Evolutionary conservation across 2,113 vertebrate species (phyloP), one percentile per base, ranked within the genome.

Genomic region (Onychostoma macrolepis): DNA sequence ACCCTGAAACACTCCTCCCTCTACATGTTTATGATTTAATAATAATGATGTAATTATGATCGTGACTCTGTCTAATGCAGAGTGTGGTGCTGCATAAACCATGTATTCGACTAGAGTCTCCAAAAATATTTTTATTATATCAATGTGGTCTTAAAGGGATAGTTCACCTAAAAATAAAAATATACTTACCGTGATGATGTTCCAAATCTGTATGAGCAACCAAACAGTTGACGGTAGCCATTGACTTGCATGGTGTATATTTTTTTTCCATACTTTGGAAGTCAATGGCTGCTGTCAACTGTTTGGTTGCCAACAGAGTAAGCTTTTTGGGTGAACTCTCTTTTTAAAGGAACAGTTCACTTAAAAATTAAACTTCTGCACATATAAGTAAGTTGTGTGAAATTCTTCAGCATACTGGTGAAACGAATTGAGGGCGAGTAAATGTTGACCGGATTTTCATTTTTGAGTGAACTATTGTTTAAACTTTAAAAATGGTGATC

Each of bases 1-100:
- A 82, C 58, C 38, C 8, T 28, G 13, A 65, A 65, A 82, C 61
- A 63, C 21, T 80, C 72, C 72, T 79, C 50, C 33, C 13, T 15
- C 6, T 38, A 8, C n/a, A 38, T 43, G 4, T 61, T 63, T 36
- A n/a, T 81, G 56, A 75, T 75, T 75, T 81, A 8, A 26, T 61
- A 38, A 79, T 38, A n/a, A 4, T 12, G 75, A 58, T 24, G 11
- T 33, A 21, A 21, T 45, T 82, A 21, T 67, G 38, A 67, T 13
- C 3, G 17, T 45, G 13, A 45, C 26, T 6, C 30, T 30, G 8
- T 53, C 10, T 75, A 24, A 75, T 75, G 71, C 36, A 53, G 45
- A 81, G 33, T 13, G 58, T 45, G 58, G 36, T 81, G 56, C n/a
- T 81, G 26, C 45, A 28, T 19, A 53, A 78, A 78, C n/a, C 69